These are phyloP conservation scores for Malurus elegans DNA, from an alignment of 2,113 vertebrate genomes.

Conservation along the genomic window DNA sequence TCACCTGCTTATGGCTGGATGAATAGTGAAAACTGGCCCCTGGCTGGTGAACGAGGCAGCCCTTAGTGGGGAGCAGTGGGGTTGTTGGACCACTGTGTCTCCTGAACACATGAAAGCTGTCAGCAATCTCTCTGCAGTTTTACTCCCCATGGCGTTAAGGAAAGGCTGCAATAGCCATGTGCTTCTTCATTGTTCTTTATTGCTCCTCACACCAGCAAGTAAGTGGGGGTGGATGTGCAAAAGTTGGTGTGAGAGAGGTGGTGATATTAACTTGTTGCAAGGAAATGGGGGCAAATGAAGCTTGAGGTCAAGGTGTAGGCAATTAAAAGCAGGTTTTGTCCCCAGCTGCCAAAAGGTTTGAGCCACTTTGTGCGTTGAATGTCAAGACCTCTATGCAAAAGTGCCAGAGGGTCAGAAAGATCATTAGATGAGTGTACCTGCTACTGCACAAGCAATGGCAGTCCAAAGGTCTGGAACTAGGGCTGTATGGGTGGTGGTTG, in stretches of 20 bases:
- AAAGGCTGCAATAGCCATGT: background rate
- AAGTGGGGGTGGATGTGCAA: accelerated
- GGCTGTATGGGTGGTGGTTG: background rate
- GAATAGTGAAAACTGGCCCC: background rate
- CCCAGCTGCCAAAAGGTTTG: background rate
- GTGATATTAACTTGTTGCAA: background rate
- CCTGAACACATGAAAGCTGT: background rate
- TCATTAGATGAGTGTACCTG: background rate
- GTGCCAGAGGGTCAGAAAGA: background rate
- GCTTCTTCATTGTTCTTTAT: background rate
- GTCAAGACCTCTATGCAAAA: background rate
- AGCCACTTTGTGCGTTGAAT: background rate
- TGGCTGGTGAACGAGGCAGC: accelerated
- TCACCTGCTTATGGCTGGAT: background rate
- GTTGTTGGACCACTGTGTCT: accelerated
- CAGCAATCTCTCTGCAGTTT: accelerated
- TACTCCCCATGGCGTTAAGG: too few relatives aligned
- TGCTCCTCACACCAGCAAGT: background rate
- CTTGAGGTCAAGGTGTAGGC: background rate
- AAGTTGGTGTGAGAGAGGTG: background rate
- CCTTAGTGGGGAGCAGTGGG: accelerated
- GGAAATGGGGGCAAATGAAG: background rate
- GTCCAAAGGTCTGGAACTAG: background rate
- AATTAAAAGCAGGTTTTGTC: background rate
- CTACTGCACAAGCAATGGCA: accelerated